Base-by-base conservation (phyloP, 2,113 vertebrate genomes). In the Epinephelus cyanopodus region DNA sequence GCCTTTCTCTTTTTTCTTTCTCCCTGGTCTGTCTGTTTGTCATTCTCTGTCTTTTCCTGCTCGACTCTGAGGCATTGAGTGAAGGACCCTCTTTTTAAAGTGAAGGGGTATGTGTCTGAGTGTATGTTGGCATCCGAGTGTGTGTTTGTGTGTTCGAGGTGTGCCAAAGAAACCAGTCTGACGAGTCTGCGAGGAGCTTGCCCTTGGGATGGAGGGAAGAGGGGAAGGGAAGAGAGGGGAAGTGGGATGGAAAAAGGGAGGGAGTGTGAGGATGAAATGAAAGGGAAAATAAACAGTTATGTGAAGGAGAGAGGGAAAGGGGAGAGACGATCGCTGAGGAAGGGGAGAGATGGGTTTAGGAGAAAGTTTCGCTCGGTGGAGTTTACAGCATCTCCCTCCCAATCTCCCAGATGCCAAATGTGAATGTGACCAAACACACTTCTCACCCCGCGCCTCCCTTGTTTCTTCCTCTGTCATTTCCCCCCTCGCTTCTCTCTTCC, bases 121-220 rank as follows among this genome's bases (percentile, higher is more conserved):
- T 82, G 62, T 87, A 74, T 39, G 85, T 86, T 90, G 89, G 88
- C 89, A 89, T 81, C 80, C 39, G 27, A 60, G 64, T 76, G 76
- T 87, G 79, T 88, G 84, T 75, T 86, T 83, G 85, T 88, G 82
- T 92, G 87, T 76, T 87, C 7, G 82, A 73, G 70, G 62, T 88
- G 74, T 89, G 85, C 87, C 87, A 90, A 90, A 86, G 84, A 93
- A 93, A 94, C 94, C 90, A 93, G 94, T 93, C 86, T 37, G 89
- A 92, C 93, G 82, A 90, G 93, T 91, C 83, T 82, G 42, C 75
- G 89, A 91, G 88, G 89, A 88, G 91, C 75, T 86, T 79, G 73
- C 92, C 91, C 81, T 78, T 87, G 88, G 92, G 89, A 82, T 79
- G 87, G 85, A 88, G 85, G 82, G 74, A 79, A 70, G 66, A 79